phyloP scores from a whole-genome alignment of 2,113 vertebrate genomes.

The Vulpes ferrilata region DNA sequence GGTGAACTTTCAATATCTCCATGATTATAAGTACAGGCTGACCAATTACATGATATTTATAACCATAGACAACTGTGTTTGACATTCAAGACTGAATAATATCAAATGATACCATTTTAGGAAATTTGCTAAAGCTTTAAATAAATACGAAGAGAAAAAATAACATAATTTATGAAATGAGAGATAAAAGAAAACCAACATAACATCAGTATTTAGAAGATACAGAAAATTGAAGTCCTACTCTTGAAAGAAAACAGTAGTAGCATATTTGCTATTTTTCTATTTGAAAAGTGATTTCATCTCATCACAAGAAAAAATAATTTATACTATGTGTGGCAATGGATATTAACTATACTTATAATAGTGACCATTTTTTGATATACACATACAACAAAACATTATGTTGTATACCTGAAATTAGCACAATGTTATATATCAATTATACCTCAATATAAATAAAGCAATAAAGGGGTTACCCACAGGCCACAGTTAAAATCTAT shows the following conservation, averaged over 20 bases:
- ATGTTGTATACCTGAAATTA: background rate
- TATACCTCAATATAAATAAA: background rate
- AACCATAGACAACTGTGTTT: background rate
- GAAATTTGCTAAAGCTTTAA: background rate
- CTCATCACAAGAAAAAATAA: background rate
- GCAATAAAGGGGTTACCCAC: background rate
- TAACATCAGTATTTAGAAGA: background rate
- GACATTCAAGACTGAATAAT: background rate
- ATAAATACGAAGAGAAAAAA: background rate
- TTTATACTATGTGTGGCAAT: background rate
- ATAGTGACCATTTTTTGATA: background rate
- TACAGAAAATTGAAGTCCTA: background rate
- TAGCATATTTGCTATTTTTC: background rate
- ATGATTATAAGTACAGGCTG: background rate
- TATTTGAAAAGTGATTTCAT: constrained; percentile 35
- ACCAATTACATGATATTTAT: background rate
- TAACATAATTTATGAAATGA: background rate
- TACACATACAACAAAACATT: background rate
- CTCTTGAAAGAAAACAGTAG: background rate
- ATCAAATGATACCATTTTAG: constrained; percentile 13
- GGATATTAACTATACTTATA: background rate
- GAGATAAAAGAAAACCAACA: background rate
- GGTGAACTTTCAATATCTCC: background rate
- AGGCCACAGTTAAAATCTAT: background rate
- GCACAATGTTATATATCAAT: background rate